These are phyloP conservation scores for Thryonomys swinderianus DNA, from an alignment of 2,113 vertebrate species.

Conservation along the genomic window DNA sequence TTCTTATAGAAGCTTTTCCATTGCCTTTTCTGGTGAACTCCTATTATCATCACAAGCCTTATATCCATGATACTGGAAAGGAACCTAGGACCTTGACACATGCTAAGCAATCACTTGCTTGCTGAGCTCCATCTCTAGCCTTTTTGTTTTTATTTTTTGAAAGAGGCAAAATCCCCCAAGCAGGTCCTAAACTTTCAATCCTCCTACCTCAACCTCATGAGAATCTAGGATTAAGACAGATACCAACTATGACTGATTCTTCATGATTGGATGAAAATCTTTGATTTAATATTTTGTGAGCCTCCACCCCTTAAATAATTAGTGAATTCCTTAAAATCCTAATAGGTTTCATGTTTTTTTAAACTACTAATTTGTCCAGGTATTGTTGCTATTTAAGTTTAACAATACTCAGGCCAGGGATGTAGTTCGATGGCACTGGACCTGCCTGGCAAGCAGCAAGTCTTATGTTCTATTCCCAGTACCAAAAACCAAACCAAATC, in stretches of 20 bases:
- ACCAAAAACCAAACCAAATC: too few species aligned
- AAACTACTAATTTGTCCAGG: neutral
- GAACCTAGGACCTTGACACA: neutral
- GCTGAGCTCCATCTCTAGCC: neutral
- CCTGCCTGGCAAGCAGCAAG: too few species aligned
- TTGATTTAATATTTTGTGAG: neutral
- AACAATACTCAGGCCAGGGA: too few species aligned
- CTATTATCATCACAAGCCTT: neutral
- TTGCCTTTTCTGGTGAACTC: neutral
- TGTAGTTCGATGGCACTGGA: too few species aligned
- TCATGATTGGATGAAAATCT: neutral
- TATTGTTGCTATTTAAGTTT: neutral
- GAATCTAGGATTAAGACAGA: neutral
- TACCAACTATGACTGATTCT: neutral
- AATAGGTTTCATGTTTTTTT: neutral
- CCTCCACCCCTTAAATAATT: neutral
- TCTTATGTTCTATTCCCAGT: too few species aligned
- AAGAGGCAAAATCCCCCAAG: neutral
- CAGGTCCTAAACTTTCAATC: neutral
- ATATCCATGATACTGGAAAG: neutral
- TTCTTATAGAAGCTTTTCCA: neutral
- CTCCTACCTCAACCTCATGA: neutral
- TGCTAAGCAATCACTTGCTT: neutral
- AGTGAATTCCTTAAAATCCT: neutral
- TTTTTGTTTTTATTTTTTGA: neutral